Evolutionary conservation across 2,888 invertebrate genomes (phyloP).

Genomic region (Graphium colonna): DNA sequence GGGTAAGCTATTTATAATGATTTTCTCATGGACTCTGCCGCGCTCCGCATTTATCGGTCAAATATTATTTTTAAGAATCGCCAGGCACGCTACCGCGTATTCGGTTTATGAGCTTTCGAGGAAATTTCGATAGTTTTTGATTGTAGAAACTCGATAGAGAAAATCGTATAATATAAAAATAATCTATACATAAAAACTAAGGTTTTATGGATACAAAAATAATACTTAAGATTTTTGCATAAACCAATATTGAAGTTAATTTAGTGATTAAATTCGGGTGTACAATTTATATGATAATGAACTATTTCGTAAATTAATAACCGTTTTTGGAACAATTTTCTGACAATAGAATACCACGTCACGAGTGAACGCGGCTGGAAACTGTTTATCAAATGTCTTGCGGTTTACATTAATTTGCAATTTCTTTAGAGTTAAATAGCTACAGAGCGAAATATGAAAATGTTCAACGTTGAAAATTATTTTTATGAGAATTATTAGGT

Average conservation of each 20-base stretch:
- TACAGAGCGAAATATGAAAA: no score
- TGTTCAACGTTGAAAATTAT: no score
- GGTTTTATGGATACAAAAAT: background rate
- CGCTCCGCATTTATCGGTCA: conserved; percentile 1
- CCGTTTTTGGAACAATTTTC: conserved; percentile 6
- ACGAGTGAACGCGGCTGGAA: background rate
- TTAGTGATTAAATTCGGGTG: background rate
- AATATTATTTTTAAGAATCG: conserved; percentile 1
- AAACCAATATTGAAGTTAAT: background rate
- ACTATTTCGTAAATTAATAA: conserved; percentile 1
- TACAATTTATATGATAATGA: conserved; percentile 13
- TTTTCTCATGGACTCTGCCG: conserved; percentile 20
- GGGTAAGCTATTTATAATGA: conserved; percentile 30
- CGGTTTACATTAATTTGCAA: background rate
- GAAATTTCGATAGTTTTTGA: no score
- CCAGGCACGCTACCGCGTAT: background rate
- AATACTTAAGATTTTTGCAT: background rate
- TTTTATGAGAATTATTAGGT: no score
- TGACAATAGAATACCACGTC: conserved; percentile 11
- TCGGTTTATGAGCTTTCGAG: background rate
- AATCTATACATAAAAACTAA: background rate
- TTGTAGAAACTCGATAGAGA: no score
- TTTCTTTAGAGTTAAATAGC: no score
- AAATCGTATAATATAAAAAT: no score
- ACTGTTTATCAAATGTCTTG: no score